Evolutionary conservation across 1,140 invertebrate genomes (phyloP), one percentile per base, ranked within the genome.

Genomic region (Vanessa tameamea): DNA sequence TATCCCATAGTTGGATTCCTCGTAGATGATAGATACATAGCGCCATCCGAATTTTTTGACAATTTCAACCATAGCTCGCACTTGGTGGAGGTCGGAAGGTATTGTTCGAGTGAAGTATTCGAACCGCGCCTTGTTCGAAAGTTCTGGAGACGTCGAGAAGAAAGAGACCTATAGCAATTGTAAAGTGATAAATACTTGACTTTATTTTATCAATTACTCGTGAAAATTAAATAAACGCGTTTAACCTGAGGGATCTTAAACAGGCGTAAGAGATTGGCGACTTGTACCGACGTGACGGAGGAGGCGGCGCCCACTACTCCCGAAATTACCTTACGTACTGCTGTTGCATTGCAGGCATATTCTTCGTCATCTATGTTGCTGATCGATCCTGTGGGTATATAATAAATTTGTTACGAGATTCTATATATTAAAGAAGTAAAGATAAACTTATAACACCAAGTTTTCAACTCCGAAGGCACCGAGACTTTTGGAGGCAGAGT

Each of bases 1-100:
- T 57, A 98, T 97, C 4, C 98, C 98, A 82, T 99, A 99, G 93
- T 98, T 99, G 63, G 97, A 98, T 88, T 99, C 98, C 92, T 99
- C 98, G 85, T 99, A 99, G 67, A 99, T 96, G 65, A 99, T 97
- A 31, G 97, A 98, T 0, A 99, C 96, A 90, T 99, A 99, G 75
- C 96, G 97, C 98, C 98, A 99, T 23, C 95, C 95, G 87, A 99
- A 95, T 75, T 79, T 98, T 97, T 95, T 95, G n/a, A 99, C 96
- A 77, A 99, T 97, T 81, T 98, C 97, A 3, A 99, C 97, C 97
- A 99, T 99, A 0, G 97, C 98, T 84, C 97, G 96, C 0, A 98
- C 98, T 93, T 99, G 98, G 92, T 98, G 96, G 82, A 97, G 96
- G 91, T 99, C 98, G 2, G 97, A 98, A 1, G 98, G 98, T 80